Evolutionary conservation across 2,888 invertebrate genomes (phyloP).

Genomic region (Yponomeuta malinellus): DNA sequence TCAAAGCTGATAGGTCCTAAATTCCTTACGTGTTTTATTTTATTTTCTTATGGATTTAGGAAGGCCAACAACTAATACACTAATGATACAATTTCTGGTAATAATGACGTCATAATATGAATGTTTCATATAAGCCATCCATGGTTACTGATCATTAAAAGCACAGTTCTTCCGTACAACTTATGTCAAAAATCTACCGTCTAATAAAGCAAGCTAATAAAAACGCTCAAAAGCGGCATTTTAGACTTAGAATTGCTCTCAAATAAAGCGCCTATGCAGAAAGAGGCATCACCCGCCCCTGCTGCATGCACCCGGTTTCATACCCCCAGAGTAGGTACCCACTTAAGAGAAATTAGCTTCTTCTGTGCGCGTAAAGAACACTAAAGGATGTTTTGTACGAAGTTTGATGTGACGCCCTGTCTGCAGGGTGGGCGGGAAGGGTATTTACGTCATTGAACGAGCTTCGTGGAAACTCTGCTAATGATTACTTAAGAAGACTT

Average conservation of each 20-base stretch:
- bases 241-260: conserved; percentile 8
- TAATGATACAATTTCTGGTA: no score
- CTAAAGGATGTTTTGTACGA: conserved; percentile 69
- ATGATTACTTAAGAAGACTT: neutral
- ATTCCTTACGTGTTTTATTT: no score
- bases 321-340: conserved; percentile 58
- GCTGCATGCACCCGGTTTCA: conserved; percentile 9
- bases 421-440: neutral
- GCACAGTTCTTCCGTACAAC: no score
- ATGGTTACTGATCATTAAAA: no score
- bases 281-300: neutral
- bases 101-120: no score
- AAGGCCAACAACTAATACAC: no score
- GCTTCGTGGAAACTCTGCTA: neutral
- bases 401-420: conserved; percentile 48
- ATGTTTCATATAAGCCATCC: no score
- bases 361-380: conserved; percentile 69
- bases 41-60: no score
- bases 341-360: conserved; percentile 75
- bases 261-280: conserved; percentile 10
- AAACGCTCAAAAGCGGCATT: conserved; percentile 5
- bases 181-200: no score
- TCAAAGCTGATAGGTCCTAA: no score
- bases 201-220: neutral
- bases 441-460: conserved; percentile 8